Evolutionary conservation across 2,888 invertebrate genomes (phyloP).

Genomic region (Aspidapion aeneum): DNA sequence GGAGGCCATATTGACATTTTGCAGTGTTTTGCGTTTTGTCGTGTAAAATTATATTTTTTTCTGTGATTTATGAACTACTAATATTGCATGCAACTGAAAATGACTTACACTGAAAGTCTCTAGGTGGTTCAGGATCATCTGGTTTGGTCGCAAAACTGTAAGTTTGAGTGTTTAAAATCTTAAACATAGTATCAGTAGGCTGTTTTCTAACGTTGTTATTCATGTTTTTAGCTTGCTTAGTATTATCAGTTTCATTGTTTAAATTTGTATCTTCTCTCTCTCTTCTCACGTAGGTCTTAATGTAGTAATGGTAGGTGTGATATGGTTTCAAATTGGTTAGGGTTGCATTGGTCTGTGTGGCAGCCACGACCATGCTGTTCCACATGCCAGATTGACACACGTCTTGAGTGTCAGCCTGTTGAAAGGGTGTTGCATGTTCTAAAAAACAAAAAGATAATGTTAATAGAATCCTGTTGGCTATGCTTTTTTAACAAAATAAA

Average conservation of each 20-base stretch:
- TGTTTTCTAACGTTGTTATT: no score
- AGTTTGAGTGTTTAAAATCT: slow-evolving; percentile 53
- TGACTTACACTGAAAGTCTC: slow-evolving; percentile 31
- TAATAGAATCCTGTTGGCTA: no score
- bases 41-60: no score
- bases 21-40: no score
- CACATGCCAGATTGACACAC: slow-evolving; percentile 38
- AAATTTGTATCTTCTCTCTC: slow-evolving; percentile 17
- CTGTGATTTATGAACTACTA: no score
- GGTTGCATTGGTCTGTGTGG: slow-evolving; percentile 30
- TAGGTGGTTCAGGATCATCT: slow-evolving; percentile 52
- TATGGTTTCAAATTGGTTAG: slow-evolving; percentile 57
- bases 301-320: slow-evolving; percentile 70
- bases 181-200: neutral
- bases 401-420: slow-evolving; percentile 40
- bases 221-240: no score
- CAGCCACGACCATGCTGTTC: slow-evolving; percentile 35
- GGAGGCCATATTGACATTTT: no score
- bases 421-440: no score
- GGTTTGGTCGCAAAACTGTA: slow-evolving; percentile 62
- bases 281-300: slow-evolving; percentile 53
- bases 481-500: no score
- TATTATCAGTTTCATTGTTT: no score
- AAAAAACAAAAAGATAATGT: no score
- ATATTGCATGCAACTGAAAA: no score